Evolutionary conservation across 2,888 invertebrate genomes (phyloP), one percentile per base, ranked within the genome.

Genomic region (Leptinotarsa peninsularis): DNA sequence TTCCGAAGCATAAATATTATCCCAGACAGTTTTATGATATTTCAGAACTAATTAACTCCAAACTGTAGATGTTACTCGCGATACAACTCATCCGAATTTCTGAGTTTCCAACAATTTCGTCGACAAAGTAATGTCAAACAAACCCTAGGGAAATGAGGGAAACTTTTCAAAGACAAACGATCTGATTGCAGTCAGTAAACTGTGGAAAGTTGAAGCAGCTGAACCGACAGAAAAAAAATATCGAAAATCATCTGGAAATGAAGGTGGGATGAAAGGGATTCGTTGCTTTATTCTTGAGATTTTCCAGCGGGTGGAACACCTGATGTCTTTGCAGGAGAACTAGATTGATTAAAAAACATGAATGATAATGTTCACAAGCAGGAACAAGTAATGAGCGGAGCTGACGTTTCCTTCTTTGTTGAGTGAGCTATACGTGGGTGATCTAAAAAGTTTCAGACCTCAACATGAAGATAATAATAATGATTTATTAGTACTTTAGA

Each of bases 101-200:
- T 3, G 27, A 58, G 21, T 58, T 58, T 23, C 58, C 4, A 58
- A 21, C 58, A 58, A 58, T 58, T 58, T 21, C 58, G 23, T 14
- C 58, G 21, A 14, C 58, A 21, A 58, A 58, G 58, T 58, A 23
- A 58, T 58, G 58, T 58, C 58, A 58, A 58, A 58, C 27, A 58
- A 23, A 58, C 58, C 58, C 27, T 23, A 58, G 23, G 58, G 58
- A 58, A 58, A 58, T 58, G 58, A 58, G 58, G 23, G 15, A 23
- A 58, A 58, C 58, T 23, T 23, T 58, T 58, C 58, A 58, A 58
- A 58, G 58, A 58, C 58, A 58, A 58, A 58, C 58, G 58, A 58
- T 58, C 23, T 58, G 58, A 58, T 58, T 58, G 58, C 58, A 52
- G 52, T 52, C 52, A 58, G 17, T 4, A 21, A 23, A 15, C 23